Evolutionary conservation across 1,140 invertebrate genomes (phyloP).

Genomic region (Asobara japonica): DNA sequence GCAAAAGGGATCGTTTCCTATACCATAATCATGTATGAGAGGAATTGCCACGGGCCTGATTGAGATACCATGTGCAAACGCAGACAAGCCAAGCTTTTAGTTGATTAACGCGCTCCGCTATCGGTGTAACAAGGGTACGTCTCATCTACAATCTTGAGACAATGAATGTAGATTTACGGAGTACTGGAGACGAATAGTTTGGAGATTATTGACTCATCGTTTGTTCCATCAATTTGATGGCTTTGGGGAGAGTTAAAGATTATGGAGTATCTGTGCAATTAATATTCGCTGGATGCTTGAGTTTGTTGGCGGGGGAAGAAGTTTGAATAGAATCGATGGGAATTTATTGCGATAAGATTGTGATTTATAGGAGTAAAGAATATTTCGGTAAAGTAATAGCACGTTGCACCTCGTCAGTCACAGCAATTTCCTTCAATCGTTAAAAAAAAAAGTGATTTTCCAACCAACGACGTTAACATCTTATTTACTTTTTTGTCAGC

Average conservation of each 20-base stretch:
- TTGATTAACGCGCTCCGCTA: conserved; percentile 53
- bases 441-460: too few relatives aligned
- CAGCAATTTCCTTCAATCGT: too few relatives aligned
- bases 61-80: conserved; percentile 53
- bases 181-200: neutral
- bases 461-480: too few relatives aligned
- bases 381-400: too few relatives aligned
- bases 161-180: conserved; percentile 49
- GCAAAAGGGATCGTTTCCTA: conserved; percentile 27
- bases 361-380: too few relatives aligned
- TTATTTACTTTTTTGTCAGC: neutral
- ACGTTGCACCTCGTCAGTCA: too few relatives aligned
- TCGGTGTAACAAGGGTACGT: conserved; percentile 26
- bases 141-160: conserved; percentile 42
- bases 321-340: too few relatives aligned
- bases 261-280: neutral
- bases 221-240: neutral
- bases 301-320: too few relatives aligned
- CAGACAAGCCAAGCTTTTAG: conserved; percentile 53
- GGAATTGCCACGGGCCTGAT: conserved; percentile 35
- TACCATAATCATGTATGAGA: conserved; percentile 23
- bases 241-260: neutral
- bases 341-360: too few relatives aligned
- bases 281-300: neutral
- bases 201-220: neutral